Evolutionary conservation across 2,797 vertebrate genomes (phyloP), one percentile per base, ranked within the genome.

Genomic region (Darevskia mixta): DNA sequence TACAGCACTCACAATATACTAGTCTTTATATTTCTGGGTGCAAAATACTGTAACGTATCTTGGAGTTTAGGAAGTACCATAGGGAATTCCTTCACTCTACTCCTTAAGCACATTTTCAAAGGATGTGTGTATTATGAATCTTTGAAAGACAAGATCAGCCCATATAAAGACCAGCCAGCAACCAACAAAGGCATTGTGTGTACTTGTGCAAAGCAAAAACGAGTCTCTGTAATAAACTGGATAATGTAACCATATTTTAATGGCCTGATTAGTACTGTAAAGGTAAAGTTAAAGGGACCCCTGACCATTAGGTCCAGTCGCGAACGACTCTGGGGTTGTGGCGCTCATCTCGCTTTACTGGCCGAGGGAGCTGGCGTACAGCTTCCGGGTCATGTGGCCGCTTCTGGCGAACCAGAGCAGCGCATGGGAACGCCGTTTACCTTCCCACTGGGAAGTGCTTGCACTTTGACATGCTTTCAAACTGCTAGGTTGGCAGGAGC

Each of bases 1-100:
- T 55, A 71, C 8, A 79, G 45, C 73, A 49, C 55, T 58, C 49
- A 82, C 61, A 88, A 78, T 85, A 71, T 82, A 58, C 29, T 80
- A 58, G 71, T 87, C 64, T 79, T 89, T 77, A 17, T 84, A 61
- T 85, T 88, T 32, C 25, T 71, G 73, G 45, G 45, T 87, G 27
- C 82, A 82, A 85, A 90, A 87, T 55, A 9, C 45, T 81, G 80
- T 82, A 85, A 71, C 43, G 10, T 79, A 87, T 41, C 27, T 61
- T 35, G 67, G 61, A 71, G 72, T 82, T 88, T 73, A 85, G 82
- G 38, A 27, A 76, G 38, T 13, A 41, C 58, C 43, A 67, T 29
- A 75, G 75, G 35, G 58, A 83, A 86, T 86, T 90, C 58, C 41
- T 79, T 85, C 38, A 66, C 25, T 78, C 29, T 67, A 72, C 67